phyloP scores from a whole-genome alignment of 2,797 vertebrate species.

The Selene dorsalis region DNA sequence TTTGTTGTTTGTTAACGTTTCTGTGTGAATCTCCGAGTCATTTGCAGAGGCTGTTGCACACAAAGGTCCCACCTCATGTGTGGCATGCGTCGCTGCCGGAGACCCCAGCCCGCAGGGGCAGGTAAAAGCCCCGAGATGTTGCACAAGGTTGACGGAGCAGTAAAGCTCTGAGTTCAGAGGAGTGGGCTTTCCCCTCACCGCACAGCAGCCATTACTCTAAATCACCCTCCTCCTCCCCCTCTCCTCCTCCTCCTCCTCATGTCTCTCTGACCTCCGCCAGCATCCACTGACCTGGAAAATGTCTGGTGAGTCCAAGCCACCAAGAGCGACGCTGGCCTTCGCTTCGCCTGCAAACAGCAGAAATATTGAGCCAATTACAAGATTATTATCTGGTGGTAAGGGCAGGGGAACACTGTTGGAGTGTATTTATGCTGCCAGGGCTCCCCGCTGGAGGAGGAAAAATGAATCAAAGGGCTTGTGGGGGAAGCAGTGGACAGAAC shows the following conservation, averaged over 20 bases:
- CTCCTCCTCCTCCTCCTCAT: constrained; percentile 39
- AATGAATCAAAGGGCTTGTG: constrained; percentile 74
- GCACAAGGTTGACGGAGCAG: constrained; percentile 60
- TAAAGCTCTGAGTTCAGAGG: constrained; percentile 54
- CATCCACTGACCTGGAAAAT: constrained; percentile 83
- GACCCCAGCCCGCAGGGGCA: constrained; percentile 39
- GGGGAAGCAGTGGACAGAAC: constrained; percentile 63
- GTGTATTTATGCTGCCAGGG: constrained; percentile 76
- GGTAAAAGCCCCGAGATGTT: constrained; percentile 56
- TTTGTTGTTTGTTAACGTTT: constrained; percentile 36
- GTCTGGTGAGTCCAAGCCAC: constrained; percentile 68
- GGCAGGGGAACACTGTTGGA: constrained; percentile 68
- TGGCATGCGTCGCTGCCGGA: constrained; percentile 5
- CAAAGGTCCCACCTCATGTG: constrained; percentile 13
- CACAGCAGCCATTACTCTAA: constrained; percentile 75
- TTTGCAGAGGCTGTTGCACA: constrained; percentile 6
- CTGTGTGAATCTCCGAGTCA: background rate
- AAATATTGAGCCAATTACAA: constrained; percentile 88
- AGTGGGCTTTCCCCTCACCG: constrained; percentile 53
- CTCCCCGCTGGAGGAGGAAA: constrained; percentile 65
- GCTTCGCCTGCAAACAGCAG: constrained; percentile 73
- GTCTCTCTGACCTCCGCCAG: constrained; percentile 73
- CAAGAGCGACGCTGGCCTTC: constrained; percentile 53
- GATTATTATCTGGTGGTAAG: constrained; percentile 82
- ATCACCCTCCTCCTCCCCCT: constrained; percentile 50